These are phyloP conservation scores for Theretra japonica DNA, from an alignment of 2,888 invertebrate genomes.

Conservation along the genomic window DNA sequence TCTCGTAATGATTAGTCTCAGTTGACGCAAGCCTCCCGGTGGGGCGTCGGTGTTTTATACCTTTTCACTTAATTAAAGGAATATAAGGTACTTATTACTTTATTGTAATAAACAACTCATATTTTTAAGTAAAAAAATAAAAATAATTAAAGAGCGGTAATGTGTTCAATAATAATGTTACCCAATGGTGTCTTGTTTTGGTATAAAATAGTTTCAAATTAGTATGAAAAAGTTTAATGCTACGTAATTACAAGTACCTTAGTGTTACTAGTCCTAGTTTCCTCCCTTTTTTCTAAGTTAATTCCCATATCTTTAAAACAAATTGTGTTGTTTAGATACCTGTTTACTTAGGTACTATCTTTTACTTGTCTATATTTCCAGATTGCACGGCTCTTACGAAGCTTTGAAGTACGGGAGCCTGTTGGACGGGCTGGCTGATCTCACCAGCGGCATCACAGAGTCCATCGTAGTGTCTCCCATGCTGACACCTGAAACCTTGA, in stretches of 20 bases:
- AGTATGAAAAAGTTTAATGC: too few species aligned
- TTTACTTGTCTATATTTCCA: conserved; percentile 58
- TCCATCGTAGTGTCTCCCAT: conserved; percentile 90
- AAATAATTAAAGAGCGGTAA: background rate
- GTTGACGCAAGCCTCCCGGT: background rate
- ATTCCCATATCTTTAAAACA: too few species aligned
- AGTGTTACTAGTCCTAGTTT: too few species aligned
- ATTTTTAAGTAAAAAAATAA: background rate
- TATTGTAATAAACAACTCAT: background rate
- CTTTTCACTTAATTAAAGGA: background rate
- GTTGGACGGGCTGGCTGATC: conserved; percentile 93
- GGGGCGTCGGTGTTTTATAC: background rate
- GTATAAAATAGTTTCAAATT: too few species aligned
- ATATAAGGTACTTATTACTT: background rate
- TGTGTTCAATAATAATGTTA: background rate
- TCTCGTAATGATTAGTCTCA: background rate
- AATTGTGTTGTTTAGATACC: too few species aligned
- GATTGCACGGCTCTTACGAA: conserved; percentile 96
- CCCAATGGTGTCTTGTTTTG: too few species aligned
- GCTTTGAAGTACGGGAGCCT: conserved; percentile 96
- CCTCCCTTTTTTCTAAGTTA: too few species aligned
- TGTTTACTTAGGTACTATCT: too few species aligned
- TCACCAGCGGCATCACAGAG: conserved; percentile 95
- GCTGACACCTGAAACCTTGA: conserved; percentile 87
- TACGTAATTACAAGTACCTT: too few species aligned